These are phyloP conservation scores for Parapristionchus giblindavisi DNA, from an alignment of 2,888 invertebrate genomes.

Conservation along the genomic window DNA sequence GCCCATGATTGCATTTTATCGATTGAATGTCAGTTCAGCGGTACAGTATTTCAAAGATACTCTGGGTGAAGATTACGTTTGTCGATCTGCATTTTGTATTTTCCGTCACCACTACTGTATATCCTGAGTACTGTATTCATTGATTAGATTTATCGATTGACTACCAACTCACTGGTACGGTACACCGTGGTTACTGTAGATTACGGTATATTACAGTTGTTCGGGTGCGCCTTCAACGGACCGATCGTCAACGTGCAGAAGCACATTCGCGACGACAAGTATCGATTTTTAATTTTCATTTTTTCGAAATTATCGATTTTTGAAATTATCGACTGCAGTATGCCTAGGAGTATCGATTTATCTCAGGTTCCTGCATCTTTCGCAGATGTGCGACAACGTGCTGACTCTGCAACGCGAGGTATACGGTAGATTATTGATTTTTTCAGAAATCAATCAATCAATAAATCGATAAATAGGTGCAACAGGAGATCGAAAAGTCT, in stretches of 20 bases:
- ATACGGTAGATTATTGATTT: constrained; percentile 3
- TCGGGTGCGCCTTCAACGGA: constrained; percentile 34
- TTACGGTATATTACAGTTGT: constrained; percentile 20
- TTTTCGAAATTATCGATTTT: too few relatives aligned
- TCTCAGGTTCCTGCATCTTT: constrained; percentile 34
- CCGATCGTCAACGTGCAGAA: constrained; percentile 23
- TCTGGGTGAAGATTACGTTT: too few relatives aligned
- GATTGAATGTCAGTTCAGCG: too few relatives aligned
- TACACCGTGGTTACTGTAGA: neutral
- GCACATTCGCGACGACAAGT: constrained; percentile 38
- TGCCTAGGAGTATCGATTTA: too few relatives aligned
- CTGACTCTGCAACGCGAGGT: constrained; percentile 27
- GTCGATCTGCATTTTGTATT: too few relatives aligned
- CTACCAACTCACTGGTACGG: neutral
- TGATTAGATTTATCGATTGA: neutral
- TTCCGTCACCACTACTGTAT: too few relatives aligned
- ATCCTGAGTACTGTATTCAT: too few relatives aligned
- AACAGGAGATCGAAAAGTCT: constrained; percentile 21
- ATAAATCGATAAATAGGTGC: too few relatives aligned
- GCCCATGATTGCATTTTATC: neutral
- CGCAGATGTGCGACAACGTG: constrained; percentile 29
- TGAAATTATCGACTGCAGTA: too few relatives aligned
- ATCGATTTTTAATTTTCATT: too few relatives aligned
- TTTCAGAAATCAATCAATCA: neutral
- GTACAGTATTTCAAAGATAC: too few relatives aligned